Percentiles rank a stretch among this genome's conserved stretches.
Conservation (phyloP, 1,140 invertebrate genomes). For the Drosophila chauvacae region DNA sequence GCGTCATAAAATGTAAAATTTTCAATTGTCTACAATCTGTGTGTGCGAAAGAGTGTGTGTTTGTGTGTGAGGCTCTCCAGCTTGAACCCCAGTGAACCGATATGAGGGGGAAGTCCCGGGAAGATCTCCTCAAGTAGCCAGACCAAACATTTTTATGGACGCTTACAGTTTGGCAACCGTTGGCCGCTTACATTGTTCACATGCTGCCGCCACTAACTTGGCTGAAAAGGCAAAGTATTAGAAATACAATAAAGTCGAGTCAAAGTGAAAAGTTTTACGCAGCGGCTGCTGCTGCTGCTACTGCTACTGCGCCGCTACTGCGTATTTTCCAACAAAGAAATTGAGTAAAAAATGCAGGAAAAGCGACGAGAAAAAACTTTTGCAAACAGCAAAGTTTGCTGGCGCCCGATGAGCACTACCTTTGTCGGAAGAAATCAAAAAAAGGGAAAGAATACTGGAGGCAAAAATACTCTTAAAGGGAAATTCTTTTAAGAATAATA, state of each 20-base stretch:
- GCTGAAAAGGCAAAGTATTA: slow-evolving; percentile 82
- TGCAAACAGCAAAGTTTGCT: slow-evolving; percentile 77
- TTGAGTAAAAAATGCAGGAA: slow-evolving; percentile 60
- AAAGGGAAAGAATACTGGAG: background rate
- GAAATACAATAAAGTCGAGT: slow-evolving; percentile 84
- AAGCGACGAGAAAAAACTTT: slow-evolving; percentile 52
- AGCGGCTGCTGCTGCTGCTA: slow-evolving; percentile 48
- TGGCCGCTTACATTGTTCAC: slow-evolving; percentile 81
- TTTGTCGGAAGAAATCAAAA: slow-evolving; percentile 27
- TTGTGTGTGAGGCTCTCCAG: slow-evolving; percentile 10
- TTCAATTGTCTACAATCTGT: slow-evolving; percentile 81
- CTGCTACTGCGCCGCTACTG: slow-evolving; percentile 38
- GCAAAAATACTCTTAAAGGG: background rate
- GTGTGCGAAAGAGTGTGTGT: slow-evolving; percentile 19
- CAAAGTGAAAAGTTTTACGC: slow-evolving; percentile 84
- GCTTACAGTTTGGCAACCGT: slow-evolving; percentile 73
- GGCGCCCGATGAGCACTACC: slow-evolving; percentile 69
- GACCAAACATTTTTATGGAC: slow-evolving; percentile 77
- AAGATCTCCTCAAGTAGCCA: slow-evolving; percentile 46
- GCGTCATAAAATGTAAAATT: slow-evolving; percentile 82
- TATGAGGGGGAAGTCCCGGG: background rate
- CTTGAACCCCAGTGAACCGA: slow-evolving; percentile 49
- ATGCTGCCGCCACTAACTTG: slow-evolving; percentile 74
- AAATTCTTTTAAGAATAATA: background rate
- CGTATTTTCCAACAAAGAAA: slow-evolving; percentile 68